Percentiles rank a stretch among this genome's conserved stretches.
phyloP scores from a whole-genome alignment of 2,797 vertebrate species.

The Helarctos malayanus region DNA sequence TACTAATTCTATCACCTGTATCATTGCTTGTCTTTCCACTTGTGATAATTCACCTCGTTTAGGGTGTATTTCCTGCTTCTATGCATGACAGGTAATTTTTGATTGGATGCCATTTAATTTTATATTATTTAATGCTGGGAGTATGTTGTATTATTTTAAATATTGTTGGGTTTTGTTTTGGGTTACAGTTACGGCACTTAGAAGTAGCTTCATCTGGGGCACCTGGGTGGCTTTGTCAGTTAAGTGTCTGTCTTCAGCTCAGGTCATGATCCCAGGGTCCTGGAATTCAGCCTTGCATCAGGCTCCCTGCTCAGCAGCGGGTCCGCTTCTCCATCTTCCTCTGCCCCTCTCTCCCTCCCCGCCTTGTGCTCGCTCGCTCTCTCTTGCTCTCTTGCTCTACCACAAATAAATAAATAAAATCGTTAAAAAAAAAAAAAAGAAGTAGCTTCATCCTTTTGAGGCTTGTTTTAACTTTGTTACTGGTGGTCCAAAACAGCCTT shows the following conservation, averaged over 20 bases:
- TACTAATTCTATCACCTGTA: background rate
- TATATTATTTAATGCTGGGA: background rate
- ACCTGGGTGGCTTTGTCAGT: background rate
- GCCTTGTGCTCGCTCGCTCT: background rate
- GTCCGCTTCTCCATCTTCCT: background rate
- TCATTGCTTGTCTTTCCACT: background rate
- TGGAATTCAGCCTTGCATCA: background rate
- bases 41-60: background rate
- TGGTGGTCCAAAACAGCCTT: background rate
- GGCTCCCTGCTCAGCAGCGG: background rate
- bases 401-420: background rate
- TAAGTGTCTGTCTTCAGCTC: background rate
- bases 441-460: background rate
- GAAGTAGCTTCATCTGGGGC: background rate
- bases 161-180: background rate
- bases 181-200: background rate
- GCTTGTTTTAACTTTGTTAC: slow-evolving; percentile 36
- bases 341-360: no score
- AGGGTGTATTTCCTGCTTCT: background rate
- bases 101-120: background rate
- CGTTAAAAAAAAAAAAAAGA: background rate
- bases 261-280: background rate
- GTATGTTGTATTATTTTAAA: background rate
- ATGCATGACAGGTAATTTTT: background rate
- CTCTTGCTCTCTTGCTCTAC: background rate